Evolutionary conservation across 2,113 vertebrate genomes (phyloP).

Genomic region (Sigmodon hispidus): DNA sequence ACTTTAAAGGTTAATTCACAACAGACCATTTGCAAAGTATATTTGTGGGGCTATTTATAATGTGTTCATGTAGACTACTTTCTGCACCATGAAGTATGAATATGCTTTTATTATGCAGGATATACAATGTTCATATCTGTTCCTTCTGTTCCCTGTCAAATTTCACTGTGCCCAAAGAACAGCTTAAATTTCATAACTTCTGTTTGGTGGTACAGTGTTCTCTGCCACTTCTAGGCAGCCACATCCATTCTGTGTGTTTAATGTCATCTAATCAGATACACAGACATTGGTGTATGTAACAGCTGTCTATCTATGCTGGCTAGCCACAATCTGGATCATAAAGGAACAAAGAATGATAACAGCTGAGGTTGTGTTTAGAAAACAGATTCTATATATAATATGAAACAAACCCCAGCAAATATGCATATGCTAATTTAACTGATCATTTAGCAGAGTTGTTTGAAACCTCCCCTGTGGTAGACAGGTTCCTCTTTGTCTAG

Average conservation of each 20-base stretch:
- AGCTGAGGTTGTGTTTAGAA: not conserved
- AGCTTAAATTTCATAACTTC: not conserved
- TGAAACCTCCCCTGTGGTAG: not conserved
- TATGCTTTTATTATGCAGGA: not conserved
- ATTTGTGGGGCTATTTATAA: not conserved
- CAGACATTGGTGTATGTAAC: rapidly evolving
- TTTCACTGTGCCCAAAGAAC: not conserved
- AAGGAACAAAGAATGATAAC: not conserved
- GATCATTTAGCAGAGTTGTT: not conserved
- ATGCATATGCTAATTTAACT: not conserved
- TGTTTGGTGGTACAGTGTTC: not conserved
- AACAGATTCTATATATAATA: not conserved
- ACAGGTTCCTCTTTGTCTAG: not conserved
- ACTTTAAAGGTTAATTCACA: not conserved
- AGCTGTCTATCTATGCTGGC: not conserved
- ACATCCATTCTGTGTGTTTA: rapidly evolving
- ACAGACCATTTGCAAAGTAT: not conserved
- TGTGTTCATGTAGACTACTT: not conserved
- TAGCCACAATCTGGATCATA: not conserved
- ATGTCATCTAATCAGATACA: not conserved
- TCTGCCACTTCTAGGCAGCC: not conserved
- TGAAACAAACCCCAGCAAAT: not conserved
- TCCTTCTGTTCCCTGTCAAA: not conserved
- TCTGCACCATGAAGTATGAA: not conserved
- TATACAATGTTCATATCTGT: not conserved